Conservation (phyloP, 2,888 invertebrate species). For the Yponomeuta cagnagella region DNA sequence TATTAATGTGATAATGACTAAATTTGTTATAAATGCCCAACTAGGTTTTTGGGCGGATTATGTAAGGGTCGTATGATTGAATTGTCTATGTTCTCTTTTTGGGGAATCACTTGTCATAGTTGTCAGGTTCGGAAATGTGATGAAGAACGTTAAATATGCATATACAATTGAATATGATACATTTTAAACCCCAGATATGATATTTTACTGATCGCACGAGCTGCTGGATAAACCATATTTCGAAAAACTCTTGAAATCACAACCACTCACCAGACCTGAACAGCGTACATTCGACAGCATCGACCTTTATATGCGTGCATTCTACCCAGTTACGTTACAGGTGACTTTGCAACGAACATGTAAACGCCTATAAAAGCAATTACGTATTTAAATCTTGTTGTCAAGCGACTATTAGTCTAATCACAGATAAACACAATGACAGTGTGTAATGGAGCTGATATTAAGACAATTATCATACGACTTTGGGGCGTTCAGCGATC, state of each 20-base stretch:
- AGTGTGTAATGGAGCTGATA: conserved; percentile 11
- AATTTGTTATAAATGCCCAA: background rate
- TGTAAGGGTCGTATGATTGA: no score
- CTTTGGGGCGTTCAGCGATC: conserved; percentile 1
- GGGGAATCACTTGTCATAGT: background rate
- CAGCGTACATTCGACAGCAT: no score
- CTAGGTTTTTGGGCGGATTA: background rate
- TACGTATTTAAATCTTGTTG: conserved; percentile 4
- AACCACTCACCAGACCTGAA: no score
- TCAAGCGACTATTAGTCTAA: conserved; percentile 4
- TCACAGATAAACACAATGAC: conserved; percentile 10
- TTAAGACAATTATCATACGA: conserved; percentile 8
- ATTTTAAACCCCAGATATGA: no score
- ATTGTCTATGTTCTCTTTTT: no score
- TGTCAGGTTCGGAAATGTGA: background rate
- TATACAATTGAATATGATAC: background rate
- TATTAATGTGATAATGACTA: background rate
- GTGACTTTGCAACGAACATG: no score
- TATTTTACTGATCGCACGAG: no score
- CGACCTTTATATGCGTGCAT: no score
- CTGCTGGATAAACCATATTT: no score
- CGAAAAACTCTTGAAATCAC: no score
- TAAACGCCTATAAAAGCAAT: no score
- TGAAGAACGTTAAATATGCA: background rate
- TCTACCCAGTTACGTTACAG: no score